These are phyloP conservation scores for Caenorhabditis brenneri DNA, from an alignment of 1,140 invertebrate genomes.

Conservation along the genomic window DNA sequence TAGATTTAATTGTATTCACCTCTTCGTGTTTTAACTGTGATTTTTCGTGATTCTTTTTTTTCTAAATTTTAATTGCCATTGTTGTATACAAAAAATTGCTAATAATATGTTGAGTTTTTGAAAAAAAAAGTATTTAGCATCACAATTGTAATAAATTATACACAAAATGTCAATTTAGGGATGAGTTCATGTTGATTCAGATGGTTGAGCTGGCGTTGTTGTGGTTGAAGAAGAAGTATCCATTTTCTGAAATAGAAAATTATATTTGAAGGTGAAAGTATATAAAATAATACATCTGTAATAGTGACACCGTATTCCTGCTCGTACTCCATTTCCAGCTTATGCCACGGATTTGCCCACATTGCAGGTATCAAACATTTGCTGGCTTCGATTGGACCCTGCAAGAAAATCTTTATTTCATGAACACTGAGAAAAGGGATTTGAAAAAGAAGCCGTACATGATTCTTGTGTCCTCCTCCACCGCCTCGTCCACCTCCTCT, in stretches of 20 bases:
- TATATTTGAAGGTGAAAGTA: not conserved
- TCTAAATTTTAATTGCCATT: too few species aligned
- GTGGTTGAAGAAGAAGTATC: not conserved
- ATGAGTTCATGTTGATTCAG: not conserved
- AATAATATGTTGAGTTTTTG: too few species aligned
- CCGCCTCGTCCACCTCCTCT: slow-evolving; percentile 28
- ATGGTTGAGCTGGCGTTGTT: not conserved
- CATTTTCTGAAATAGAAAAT: slow-evolving; percentile 16
- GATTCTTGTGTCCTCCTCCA: not conserved
- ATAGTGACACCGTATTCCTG: slow-evolving; percentile 4
- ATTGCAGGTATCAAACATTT: slow-evolving; percentile 53
- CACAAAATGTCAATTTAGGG: not conserved
- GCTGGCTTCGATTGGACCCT: not conserved
- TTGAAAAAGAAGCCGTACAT: not conserved
- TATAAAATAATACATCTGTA: not conserved
- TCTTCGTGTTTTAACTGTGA: too few species aligned
- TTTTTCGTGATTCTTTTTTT: too few species aligned
- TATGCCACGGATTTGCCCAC: slow-evolving; percentile 54
- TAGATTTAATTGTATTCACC: too few species aligned
- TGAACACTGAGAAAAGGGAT: not conserved
- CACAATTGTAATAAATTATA: too few species aligned
- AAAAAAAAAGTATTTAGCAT: too few species aligned
- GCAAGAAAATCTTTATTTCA: not conserved
- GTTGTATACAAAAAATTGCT: too few species aligned
- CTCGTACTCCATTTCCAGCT: slow-evolving; percentile 48